phyloP scores from a whole-genome alignment of 53 echinoderm and acorn worm genomes.

The Antedon mediterranea region DNA sequence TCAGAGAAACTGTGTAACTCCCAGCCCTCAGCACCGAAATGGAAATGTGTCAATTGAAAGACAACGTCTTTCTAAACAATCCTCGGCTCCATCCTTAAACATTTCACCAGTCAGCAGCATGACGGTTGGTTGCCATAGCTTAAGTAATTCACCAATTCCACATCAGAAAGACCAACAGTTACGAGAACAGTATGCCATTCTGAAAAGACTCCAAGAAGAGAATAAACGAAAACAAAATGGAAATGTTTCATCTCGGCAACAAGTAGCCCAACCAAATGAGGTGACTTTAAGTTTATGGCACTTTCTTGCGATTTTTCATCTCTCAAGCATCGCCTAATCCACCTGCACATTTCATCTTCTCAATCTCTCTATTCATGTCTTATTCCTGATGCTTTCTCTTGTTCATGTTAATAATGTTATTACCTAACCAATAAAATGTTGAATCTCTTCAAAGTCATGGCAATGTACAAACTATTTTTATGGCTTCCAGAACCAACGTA shows the following conservation, averaged over 20 bases:
- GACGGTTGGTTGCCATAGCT: not conserved
- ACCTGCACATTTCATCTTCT: not conserved
- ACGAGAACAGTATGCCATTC: slow-evolving; percentile 82
- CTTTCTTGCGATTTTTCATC: not conserved
- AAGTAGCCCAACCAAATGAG: not conserved
- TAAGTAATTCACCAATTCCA: not conserved
- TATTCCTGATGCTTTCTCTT: not conserved
- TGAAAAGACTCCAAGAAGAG: slow-evolving; percentile 58
- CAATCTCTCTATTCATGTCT: not conserved
- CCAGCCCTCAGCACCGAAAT: not conserved
- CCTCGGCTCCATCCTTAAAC: not conserved
- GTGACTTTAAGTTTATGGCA: not conserved
- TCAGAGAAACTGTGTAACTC: not conserved
- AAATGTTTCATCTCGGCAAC: not conserved
- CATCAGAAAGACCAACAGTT: slow-evolving; percentile 39
- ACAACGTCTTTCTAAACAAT: not conserved
- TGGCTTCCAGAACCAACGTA: not conserved
- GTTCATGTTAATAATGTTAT: not conserved
- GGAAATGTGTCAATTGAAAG: not conserved
- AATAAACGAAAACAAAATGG: slow-evolving; percentile 2
- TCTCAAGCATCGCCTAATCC: not conserved
- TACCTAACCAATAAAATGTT: not conserved
- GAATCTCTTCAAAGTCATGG: not conserved
- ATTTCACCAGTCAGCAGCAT: not conserved
- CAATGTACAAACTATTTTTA: not conserved